Conservation (phyloP, 2,797 vertebrate genomes). For the Anableps anableps region DNA sequence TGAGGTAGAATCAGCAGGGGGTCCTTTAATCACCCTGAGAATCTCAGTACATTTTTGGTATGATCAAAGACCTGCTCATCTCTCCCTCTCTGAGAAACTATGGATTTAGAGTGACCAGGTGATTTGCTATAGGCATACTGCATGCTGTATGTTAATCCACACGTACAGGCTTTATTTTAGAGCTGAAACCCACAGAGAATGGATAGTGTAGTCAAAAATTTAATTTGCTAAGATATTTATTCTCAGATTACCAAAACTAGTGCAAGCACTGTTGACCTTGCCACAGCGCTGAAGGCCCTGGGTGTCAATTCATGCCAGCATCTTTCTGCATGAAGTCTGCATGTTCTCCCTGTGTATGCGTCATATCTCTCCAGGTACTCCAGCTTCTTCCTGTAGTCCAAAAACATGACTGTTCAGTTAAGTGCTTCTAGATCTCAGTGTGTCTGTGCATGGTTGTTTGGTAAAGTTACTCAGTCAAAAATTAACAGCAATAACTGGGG, state of each 20-base stretch:
- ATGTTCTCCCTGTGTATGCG: no score
- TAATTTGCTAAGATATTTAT: not conserved
- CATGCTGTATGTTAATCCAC: not conserved
- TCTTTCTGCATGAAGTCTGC: no score
- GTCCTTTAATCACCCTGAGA: slow-evolving; percentile 51
- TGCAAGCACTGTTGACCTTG: not conserved
- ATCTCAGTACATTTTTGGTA: slow-evolving; percentile 57
- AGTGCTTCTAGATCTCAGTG: no score
- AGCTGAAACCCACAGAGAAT: not conserved
- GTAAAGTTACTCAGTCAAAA: no score
- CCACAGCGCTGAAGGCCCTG: not conserved
- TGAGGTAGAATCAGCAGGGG: slow-evolving; percentile 43
- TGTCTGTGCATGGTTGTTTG: no score
- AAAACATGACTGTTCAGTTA: no score
- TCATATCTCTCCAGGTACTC: no score
- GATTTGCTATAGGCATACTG: slow-evolving; percentile 12
- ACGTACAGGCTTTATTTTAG: not conserved
- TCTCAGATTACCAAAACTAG: not conserved
- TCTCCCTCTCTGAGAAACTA: slow-evolving; percentile 29
- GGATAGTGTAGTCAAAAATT: not conserved
- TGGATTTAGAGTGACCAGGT: slow-evolving; percentile 37
- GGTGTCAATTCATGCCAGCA: no score
- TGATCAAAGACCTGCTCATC: slow-evolving; percentile 21
- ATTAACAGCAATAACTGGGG: no score
- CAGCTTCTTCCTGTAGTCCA: no score